Conservation (phyloP, 1,140 invertebrate genomes). For the Apis florea region DNA sequence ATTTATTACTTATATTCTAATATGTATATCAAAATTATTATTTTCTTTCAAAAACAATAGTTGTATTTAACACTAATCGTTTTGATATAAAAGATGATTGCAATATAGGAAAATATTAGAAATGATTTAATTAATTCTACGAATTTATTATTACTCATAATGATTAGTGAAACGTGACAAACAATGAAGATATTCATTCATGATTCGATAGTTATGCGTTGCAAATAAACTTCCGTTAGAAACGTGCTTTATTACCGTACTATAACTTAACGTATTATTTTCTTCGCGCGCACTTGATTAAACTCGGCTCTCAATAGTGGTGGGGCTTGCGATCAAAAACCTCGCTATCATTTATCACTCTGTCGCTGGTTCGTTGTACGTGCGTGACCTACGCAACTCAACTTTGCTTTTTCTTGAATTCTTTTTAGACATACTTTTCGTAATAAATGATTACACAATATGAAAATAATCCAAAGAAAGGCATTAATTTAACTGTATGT, state of each 20-base stretch:
- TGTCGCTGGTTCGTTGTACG: constrained; percentile 40
- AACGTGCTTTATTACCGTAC: constrained; percentile 18
- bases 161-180: constrained; percentile 8
- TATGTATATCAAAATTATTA: neutral
- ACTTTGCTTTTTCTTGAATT: neutral
- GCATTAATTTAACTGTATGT: neutral
- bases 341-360: constrained; percentile 52
- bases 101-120: neutral
- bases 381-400: constrained; percentile 51
- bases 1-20: neutral
- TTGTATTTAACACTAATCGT: neutral
- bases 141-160: constrained; percentile 1
- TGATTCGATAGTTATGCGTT: constrained; percentile 7
- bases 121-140: neutral
- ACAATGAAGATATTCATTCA: constrained; percentile 23
- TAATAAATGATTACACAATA: neutral
- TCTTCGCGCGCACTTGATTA: constrained; percentile 46
- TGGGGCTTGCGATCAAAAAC: constrained; percentile 50
- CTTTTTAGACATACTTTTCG: neutral
- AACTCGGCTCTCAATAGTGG: constrained; percentile 14
- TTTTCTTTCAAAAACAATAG: too few species aligned
- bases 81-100: neutral
- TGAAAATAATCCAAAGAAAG: too few species aligned
- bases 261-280: constrained; percentile 23
- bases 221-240: constrained; percentile 20